Evolutionary conservation across 1,140 invertebrate species (phyloP).

Genomic region (Octopus bimaculoides): DNA sequence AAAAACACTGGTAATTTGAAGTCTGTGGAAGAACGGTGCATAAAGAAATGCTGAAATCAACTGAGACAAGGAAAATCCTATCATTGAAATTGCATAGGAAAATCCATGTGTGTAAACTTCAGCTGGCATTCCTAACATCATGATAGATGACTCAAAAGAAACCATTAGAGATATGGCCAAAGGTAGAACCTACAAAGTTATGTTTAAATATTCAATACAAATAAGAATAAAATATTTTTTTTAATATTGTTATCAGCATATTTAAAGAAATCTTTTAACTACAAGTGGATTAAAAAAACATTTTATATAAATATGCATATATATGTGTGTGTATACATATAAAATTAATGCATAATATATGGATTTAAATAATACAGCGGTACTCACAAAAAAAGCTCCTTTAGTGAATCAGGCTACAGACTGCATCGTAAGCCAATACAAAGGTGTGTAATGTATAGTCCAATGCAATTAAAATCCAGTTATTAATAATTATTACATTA

Average conservation of each 20-base stretch:
- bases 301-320: too few species aligned
- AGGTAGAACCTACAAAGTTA: slow-evolving; percentile 36
- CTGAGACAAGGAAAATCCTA: slow-evolving; percentile 38
- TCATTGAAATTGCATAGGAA: slow-evolving; percentile 24
- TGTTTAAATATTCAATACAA: slow-evolving; percentile 13
- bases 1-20: slow-evolving; percentile 55
- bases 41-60: slow-evolving; percentile 41
- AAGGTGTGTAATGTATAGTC: too few species aligned
- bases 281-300: not conserved
- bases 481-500: too few species aligned
- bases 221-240: not conserved
- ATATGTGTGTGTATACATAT: too few species aligned
- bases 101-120: slow-evolving; percentile 44
- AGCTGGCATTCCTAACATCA: slow-evolving; percentile 57
- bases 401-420: too few species aligned
- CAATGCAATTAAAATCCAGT: too few species aligned
- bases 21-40: slow-evolving; percentile 51
- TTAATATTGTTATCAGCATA: not conserved
- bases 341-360: too few species aligned
- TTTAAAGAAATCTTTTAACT: not conserved
- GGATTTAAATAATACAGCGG: too few species aligned
- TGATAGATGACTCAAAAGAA: slow-evolving; percentile 48
- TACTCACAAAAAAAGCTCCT: too few species aligned
- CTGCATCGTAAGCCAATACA: too few species aligned
- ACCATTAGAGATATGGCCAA: slow-evolving; percentile 47